Base-by-base conservation (phyloP, 2,113 vertebrate species). In the Phodopus roborovskii region DNA sequence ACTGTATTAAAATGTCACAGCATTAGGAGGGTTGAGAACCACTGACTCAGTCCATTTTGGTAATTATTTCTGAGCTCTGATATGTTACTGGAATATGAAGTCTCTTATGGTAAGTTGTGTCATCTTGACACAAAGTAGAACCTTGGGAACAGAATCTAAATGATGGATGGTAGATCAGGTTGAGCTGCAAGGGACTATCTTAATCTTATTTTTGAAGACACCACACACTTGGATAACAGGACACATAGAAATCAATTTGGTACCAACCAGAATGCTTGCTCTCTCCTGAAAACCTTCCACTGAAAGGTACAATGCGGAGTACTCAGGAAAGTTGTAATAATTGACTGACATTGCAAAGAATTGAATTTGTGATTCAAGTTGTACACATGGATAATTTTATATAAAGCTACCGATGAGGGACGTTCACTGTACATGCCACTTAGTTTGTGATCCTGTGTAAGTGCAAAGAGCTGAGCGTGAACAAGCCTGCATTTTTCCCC, bases 61-160 rank as follows among this genome's bases (percentile, higher is more conserved):
- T 74, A 77, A 71, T 77, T 90, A 83, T n/a, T 92, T 93, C 92
- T 96, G 53, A 95, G 9, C 2, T 30, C 1, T 68, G 26, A 79
- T 3, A 88, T 79, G 4, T 79, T 95, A 85, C 45, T 64, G 8
- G 45, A 13, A 20, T 66, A 77, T 48, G 3, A 16, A 22, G 42
- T 1, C 22, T 79, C 16, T 16, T 81, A 82, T 82, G 53, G 36
- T 58, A 58, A 39, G 79, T 82, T 39, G 24, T n/a, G 11, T 82
- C 79, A 39, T 1, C 36, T 26, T 82, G 11, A 15, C 11, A 58
- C 15, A 28, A 26, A 26, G 22, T 60, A 15, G 56, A 60, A 9
- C 19, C 12, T 39, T 39, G 7, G 36, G 12, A 7, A 82, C 58
- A 58, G 5, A 7, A 39, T 60, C 53, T 82, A 15, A 60, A 39